Base-by-base conservation (phyloP, 2,113 vertebrate species). In the Baryphthengus martii region DNA sequence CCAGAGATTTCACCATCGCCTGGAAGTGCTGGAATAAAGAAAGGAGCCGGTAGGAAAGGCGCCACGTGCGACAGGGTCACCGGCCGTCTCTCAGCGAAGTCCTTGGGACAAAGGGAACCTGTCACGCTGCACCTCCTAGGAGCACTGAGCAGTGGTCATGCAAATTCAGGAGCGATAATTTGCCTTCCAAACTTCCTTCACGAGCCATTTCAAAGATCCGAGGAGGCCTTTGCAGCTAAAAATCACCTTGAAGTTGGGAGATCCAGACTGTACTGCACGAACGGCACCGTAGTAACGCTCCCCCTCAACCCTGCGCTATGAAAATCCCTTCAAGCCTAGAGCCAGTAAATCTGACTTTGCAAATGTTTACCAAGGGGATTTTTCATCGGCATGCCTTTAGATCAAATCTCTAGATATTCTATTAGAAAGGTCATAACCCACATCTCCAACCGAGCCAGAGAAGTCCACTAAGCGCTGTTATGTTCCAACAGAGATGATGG, bases 1-100 rank as follows among this genome's bases (percentile, higher is more conserved):
- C 99, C 75, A 99, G 98, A 21, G 99, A 99, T 96, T 99, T 99
- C 74, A 99, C 99, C 98, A 99, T 99, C 6, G 99, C 98, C 95
- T 99, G 99, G 98, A 99, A 99, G 96, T 99, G 99, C 99, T 99
- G 63, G 18, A 68, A 77, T 5, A 56, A 68, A 62, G 52, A 33
- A 71, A 72, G 31, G 1, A 65, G 28, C 3, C 28, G 33, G 28
- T 9, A 1, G 74, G 72, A 78, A 53, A 73, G 0, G 7, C 6
- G 10, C 49, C 20, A 26, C 11, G 12, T 17, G 25, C 11, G 4
- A 19, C 73, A 71, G 31, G 42, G 58, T 74, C 56, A 33, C 76
- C 66, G 24, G 16, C 21, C 56, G 26, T 35, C 76, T 13, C 18
- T 42, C 40, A 5, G 11, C 2, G 17, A 59, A 42, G 33, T 17